Evolutionary conservation across 2,113 vertebrate genomes (phyloP), one percentile per base, ranked within the genome.

Genomic region (Strix uralensis): DNA sequence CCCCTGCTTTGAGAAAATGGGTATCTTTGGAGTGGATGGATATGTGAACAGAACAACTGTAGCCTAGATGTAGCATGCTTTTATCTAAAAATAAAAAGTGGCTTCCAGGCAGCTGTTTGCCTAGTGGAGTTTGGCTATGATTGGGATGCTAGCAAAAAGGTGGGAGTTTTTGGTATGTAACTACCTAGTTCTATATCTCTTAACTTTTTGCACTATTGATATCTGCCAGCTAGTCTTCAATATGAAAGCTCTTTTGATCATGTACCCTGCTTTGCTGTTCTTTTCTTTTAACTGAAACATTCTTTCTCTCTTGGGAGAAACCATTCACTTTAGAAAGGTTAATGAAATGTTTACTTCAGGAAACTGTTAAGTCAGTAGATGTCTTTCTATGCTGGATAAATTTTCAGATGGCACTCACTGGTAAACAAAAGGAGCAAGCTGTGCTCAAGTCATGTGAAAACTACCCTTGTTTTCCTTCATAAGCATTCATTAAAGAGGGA

Each of bases 331-430:
- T 55, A 55, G 59, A 88, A 83, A 93, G 51, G 86, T 89, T 94
- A 96, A 95, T 92, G 69, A 96, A 95, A 84, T 81, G 69, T 92
- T 88, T 94, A 77, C 47, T 90, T 95, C 51, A 90, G 63, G n/a
- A 83, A 83, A 44, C 44, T n/a, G 18, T 82, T 70, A 86, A 73
- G 27, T 88, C 23, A 55, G 29, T 84, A 70, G 38, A 25, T 47
- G 10, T 55, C 51, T 83, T 86, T 77, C 15, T 83, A 29, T 67
- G 25, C 38, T 71, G n/a, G 32, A 63, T 71, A 66, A 67, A 40
- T 57, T 71, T 92, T 95, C 21, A 83, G 59, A 23, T 36, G 18
- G 11, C 58, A 7, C 11, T 70, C 22, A n/a, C 42, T 58, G 20
- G 46, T 54, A 74, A 91, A 71, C 19, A 92, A 66, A 94, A 27